Percentiles rank a stretch among this genome's conserved stretches.
Evolutionary conservation across 2,797 vertebrate species (phyloP).

Genomic region (Gambusia yucatana): DNA sequence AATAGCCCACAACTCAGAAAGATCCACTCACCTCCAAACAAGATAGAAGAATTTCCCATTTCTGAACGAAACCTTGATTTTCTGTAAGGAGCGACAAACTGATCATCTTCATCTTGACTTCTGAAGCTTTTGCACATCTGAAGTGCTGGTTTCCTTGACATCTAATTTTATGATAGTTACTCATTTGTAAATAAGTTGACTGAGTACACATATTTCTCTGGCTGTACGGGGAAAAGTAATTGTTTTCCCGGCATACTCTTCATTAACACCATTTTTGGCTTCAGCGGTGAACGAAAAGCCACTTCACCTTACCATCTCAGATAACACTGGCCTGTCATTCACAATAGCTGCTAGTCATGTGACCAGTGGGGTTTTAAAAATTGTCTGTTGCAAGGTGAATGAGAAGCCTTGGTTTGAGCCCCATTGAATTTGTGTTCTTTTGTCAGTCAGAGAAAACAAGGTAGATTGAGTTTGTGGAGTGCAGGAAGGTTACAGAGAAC

Average conservation of each 20-base stretch:
- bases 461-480: conserved; percentile 76
- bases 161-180: conserved; percentile 23
- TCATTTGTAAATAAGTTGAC: conserved; percentile 26
- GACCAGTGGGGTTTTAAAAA: conserved; percentile 66
- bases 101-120: conserved; percentile 6
- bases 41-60: neutral
- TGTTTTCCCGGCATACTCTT: conserved; percentile 55
- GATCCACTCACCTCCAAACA: neutral
- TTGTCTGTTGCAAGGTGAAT: conserved; percentile 55
- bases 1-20: neutral
- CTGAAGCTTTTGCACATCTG: conserved; percentile 9
- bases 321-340: conserved; percentile 55
- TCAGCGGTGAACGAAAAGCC: conserved; percentile 60
- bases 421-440: conserved; percentile 75
- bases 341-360: conserved; percentile 63
- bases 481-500: conserved; percentile 70
- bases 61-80: conserved; percentile 1
- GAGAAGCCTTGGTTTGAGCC: conserved; percentile 62
- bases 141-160: conserved; percentile 20
- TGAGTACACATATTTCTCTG: conserved; percentile 31
- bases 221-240: conserved; percentile 39
- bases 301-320: conserved; percentile 57
- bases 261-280: conserved; percentile 66
- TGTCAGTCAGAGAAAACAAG: conserved; percentile 71
- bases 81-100: conserved; percentile 26